Base-by-base conservation (phyloP, 2,888 invertebrate species). In the Idaea straminata region DNA sequence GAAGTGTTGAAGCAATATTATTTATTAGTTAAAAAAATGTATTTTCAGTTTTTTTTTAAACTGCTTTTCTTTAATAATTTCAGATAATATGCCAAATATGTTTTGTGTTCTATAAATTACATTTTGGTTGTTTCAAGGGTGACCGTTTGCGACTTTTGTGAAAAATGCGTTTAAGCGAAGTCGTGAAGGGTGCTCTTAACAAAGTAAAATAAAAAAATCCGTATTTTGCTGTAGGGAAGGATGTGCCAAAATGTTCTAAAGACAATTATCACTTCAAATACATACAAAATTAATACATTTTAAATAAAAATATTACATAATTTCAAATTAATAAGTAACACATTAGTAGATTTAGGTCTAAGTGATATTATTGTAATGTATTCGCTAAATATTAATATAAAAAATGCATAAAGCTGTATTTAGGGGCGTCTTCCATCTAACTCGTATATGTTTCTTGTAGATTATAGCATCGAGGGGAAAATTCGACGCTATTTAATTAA, bases 371-470 rank as follows among this genome's bases (percentile, higher is more conserved):
- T 86, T 83, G 82, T 85, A 85, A 85, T 82, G 82, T 83, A 80
- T 87, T 84, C 84, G 86, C 88, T 89, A 86, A 85, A 86, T 82
- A 82, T 76, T 25, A 25, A 25, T 73, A 73, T 81, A 78, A 67
- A 36, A 83, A 88, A 89, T 87, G 86, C 85, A 89, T 88, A 89
- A 83, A 86, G 92, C 91, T 92, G 91, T 92, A 90, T 89, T 90
- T 92, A 91, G 89, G 82, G 85, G 91, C 92, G 92, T 92, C 92
- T 92, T 92, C 92, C 92, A 92, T 87, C 90, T 89, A 88, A 88
- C 80, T 89, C 83, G 72, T 87, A 87, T 89, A 84, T 81, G 84
- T 89, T 88, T 85, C 84, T 88, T 81, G 85, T 89, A 89, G 87
- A 73, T 81, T 83, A 69, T 79, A 74, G 77, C 68, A 74, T 80